Evolutionary conservation across 2,888 invertebrate genomes (phyloP).

Genomic region (Hyposoter didymator): DNA sequence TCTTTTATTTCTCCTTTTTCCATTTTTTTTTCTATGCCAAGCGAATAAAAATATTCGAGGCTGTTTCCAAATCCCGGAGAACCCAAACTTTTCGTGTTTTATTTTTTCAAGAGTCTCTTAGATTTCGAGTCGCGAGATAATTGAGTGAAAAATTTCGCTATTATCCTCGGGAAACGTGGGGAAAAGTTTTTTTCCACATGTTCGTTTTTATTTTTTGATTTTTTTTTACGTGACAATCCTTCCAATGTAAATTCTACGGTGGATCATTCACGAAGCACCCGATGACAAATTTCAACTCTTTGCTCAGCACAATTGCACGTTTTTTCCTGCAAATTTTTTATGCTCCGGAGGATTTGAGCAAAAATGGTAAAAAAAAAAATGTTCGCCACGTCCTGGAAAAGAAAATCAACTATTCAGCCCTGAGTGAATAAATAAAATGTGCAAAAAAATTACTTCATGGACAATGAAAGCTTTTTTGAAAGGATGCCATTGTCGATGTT

Average conservation of each 20-base stretch:
- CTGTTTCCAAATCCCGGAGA: not conserved
- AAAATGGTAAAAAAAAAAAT: not conserved
- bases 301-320: no score
- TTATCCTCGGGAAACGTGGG: not conserved
- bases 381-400: not conserved
- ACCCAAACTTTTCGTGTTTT: not conserved
- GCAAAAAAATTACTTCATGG: not conserved
- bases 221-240: not conserved
- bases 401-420: not conserved
- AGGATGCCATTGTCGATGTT: not conserved
- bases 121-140: not conserved
- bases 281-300: not conserved
- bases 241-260: not conserved
- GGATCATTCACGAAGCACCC: not conserved
- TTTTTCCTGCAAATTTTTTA: no score
- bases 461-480: not conserved
- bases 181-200: not conserved
- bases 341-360: not conserved
- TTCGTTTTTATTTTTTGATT: not conserved
- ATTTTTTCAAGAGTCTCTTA: constrained; percentile 2
- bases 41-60: constrained; percentile 10
- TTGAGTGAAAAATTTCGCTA: not conserved
- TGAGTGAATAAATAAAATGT: not conserved
- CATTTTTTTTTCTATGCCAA: not conserved
- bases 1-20: not conserved